phyloP scores from a whole-genome alignment of 2,888 invertebrate species.

The Sympetrum striolatum region DNA sequence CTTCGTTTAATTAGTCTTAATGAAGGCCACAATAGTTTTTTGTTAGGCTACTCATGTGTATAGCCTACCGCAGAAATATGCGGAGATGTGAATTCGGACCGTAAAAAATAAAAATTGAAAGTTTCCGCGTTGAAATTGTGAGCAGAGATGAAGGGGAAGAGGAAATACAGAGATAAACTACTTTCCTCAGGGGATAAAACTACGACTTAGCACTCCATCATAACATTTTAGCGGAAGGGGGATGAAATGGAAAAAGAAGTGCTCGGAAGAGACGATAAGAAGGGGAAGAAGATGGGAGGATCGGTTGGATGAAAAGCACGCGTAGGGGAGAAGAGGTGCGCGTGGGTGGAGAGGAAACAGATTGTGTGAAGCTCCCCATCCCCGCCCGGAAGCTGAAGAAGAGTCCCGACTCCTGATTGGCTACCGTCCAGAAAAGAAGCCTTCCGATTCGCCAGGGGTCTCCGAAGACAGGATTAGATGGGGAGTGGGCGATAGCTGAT shows the following conservation, averaged over 20 bases:
- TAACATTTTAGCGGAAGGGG: neutral
- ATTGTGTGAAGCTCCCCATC: neutral
- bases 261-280: neutral
- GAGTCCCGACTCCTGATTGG: slow-evolving; percentile 38
- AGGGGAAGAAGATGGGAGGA: neutral
- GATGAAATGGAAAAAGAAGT: too few species aligned
- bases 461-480: slow-evolving; percentile 30
- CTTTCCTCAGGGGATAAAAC: neutral
- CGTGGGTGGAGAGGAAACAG: neutral
- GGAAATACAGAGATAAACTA: neutral
- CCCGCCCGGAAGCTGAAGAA: slow-evolving; percentile 18
- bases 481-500: slow-evolving; percentile 30
- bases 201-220: neutral
- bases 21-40: too few species aligned
- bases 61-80: too few species aligned
- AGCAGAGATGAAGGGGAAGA: neutral
- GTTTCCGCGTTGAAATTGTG: too few species aligned
- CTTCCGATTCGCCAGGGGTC: slow-evolving; percentile 28
- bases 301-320: neutral
- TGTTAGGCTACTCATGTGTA: too few species aligned
- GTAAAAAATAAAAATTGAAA: too few species aligned
- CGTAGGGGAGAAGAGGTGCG: neutral
- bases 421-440: neutral
- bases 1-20: too few species aligned
- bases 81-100: too few species aligned